These are phyloP conservation scores for Idaea straminata DNA, from an alignment of 2,888 invertebrate species.

Conservation along the genomic window DNA sequence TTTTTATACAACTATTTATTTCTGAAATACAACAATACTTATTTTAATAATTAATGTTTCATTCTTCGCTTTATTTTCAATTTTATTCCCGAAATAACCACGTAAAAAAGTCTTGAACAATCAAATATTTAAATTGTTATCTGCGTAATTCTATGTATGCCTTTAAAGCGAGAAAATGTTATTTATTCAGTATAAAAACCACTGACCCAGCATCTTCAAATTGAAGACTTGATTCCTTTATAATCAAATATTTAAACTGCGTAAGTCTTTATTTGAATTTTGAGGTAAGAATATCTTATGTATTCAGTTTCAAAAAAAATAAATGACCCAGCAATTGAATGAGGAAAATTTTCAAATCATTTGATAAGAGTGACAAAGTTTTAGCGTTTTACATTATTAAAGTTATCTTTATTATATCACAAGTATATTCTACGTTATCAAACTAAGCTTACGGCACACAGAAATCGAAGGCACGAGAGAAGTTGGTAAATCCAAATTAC, in stretches of 20 bases:
- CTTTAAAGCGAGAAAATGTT: background rate
- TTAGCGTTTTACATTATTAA: background rate
- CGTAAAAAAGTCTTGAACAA: background rate
- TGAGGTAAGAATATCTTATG: background rate
- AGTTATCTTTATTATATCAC: background rate
- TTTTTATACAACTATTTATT: background rate
- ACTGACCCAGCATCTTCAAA: background rate
- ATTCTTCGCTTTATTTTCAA: background rate
- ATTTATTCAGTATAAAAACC: background rate
- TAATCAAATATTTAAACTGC: background rate
- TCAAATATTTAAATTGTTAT: background rate
- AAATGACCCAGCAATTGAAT: constrained; percentile 1
- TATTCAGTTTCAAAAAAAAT: background rate
- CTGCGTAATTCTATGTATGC: background rate
- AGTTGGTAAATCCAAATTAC: background rate
- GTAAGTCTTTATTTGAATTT: background rate
- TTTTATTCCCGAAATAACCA: background rate
- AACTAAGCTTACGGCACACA: background rate
- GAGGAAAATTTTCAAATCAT: constrained; percentile 4
- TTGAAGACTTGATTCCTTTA: background rate
- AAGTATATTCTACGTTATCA: background rate
- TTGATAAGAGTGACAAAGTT: background rate
- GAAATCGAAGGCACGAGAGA: background rate
- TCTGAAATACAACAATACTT: background rate
- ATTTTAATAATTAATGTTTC: background rate